phyloP scores from a whole-genome alignment of 2,113 vertebrate genomes.

The Boleophthalmus pectinirostris region DNA sequence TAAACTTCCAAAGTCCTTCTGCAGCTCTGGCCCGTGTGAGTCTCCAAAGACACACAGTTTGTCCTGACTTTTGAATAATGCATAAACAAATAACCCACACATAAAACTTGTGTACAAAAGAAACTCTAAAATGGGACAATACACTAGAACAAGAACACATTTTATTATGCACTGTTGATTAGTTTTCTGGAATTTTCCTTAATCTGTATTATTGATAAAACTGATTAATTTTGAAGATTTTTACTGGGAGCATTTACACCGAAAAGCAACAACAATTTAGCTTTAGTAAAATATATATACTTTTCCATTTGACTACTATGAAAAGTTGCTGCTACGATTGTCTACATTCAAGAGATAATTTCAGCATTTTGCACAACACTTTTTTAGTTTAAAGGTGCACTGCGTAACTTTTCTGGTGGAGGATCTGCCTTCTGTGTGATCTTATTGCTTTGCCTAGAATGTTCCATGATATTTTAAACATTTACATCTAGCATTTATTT shows the following conservation, averaged over 20 bases:
- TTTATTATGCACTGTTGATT: neutral
- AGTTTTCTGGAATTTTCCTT: neutral
- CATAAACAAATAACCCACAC: neutral
- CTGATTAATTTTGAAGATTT: too few species aligned
- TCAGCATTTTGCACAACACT: neutral
- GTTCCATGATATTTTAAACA: too few species aligned
- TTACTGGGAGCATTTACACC: neutral
- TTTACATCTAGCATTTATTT: too few species aligned
- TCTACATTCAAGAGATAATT: neutral
- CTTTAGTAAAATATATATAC: neutral
- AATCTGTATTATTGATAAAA: too few species aligned
- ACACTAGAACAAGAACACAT: neutral
- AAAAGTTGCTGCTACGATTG: neutral
- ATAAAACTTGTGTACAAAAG: neutral
- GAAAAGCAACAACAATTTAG: neutral
- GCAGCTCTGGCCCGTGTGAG: conserved; percentile 46
- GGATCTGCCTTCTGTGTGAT: too few species aligned
- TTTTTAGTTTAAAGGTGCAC: neutral
- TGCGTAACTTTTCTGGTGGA: too few species aligned
- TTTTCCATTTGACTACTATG: neutral
- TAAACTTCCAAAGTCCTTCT: conserved; percentile 68
- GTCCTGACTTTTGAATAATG: neutral
- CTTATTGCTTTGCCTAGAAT: too few species aligned
- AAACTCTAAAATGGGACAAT: neutral
- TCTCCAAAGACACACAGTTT: neutral